A percentile compares a stretch with the other conserved stretches of the same genome.
These are phyloP conservation scores for Metopia argyrocephala DNA, from an alignment of 2,888 invertebrate species.

Conservation along the genomic window DNA sequence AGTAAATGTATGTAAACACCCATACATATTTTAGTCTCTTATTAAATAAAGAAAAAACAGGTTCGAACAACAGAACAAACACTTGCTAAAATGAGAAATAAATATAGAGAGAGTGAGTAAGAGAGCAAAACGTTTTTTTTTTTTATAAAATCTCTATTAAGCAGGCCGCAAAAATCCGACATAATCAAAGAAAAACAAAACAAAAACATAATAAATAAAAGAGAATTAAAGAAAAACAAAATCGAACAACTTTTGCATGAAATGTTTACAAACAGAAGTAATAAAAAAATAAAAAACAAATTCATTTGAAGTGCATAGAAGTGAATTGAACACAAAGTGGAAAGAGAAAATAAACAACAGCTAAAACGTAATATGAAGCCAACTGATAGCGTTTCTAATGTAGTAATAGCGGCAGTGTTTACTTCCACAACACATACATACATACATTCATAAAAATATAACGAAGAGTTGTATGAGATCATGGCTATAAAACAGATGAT, in stretches of 20 bases:
- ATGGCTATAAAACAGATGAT: slow-evolving; percentile 26
- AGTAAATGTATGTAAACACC: slow-evolving; percentile 65
- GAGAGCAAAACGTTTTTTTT: too few relatives aligned
- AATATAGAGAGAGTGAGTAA: too few relatives aligned
- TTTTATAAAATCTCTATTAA: too few relatives aligned
- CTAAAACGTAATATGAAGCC: background rate
- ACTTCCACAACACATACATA: background rate
- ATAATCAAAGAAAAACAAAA: too few relatives aligned
- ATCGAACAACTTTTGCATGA: slow-evolving; percentile 58
- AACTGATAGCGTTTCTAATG: background rate
- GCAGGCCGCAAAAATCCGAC: too few relatives aligned
- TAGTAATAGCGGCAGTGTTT: background rate
- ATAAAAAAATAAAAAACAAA: slow-evolving; percentile 66
- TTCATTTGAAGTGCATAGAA: background rate
- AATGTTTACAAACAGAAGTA: slow-evolving; percentile 63
- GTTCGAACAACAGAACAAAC: slow-evolving; percentile 64
- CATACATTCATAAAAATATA: background rate
- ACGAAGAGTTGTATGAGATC: too few relatives aligned
- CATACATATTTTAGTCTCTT: slow-evolving; percentile 60
- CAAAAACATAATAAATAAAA: slow-evolving; percentile 1
- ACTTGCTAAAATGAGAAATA: slow-evolving; percentile 64
- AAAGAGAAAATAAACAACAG: slow-evolving; percentile 4
- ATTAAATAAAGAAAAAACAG: slow-evolving; percentile 63
- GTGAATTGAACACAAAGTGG: background rate
- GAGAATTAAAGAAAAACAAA: slow-evolving; percentile 28